Evolutionary conservation across 1,140 invertebrate species (phyloP).

Genomic region (Pygmarrhopalites habei): DNA sequence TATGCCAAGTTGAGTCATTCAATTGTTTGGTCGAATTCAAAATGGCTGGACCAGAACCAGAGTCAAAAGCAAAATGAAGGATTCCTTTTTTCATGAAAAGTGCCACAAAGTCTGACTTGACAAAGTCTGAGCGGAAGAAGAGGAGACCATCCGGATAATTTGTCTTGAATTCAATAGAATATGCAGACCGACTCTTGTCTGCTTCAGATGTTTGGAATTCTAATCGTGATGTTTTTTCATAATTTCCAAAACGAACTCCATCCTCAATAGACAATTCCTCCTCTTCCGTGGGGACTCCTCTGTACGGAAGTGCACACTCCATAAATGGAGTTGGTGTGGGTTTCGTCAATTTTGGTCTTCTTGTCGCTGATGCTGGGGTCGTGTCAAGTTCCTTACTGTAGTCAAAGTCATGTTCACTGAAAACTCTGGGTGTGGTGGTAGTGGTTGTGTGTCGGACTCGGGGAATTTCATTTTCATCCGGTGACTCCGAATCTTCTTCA

Average conservation of each 20-base stretch:
- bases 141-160: constrained; percentile 67
- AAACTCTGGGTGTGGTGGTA: neutral
- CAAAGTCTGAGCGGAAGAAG: constrained; percentile 62
- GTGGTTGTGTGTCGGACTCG: neutral
- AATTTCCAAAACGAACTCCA: constrained; percentile 36
- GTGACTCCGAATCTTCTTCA: neutral
- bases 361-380: neutral
- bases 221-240: constrained; percentile 29
- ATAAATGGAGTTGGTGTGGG: constrained; percentile 23
- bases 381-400: neutral
- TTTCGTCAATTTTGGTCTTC: neutral
- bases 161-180: constrained; percentile 77
- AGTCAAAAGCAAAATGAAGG: constrained; percentile 64
- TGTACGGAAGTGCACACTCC: constrained; percentile 30
- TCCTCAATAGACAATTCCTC: constrained; percentile 21
- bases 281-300: neutral
- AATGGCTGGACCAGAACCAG: constrained; percentile 57
- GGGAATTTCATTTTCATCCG: constrained; percentile 11
- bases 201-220: constrained; percentile 28
- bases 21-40: constrained; percentile 53
- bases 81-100: constrained; percentile 59
- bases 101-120: constrained; percentile 67
- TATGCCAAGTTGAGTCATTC: constrained; percentile 84
- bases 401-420: neutral
- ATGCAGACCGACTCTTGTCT: constrained; percentile 50